Percentiles rank a stretch among this genome's conserved stretches.
phyloP scores from a whole-genome alignment of 2,113 vertebrate genomes.

The Sinocyclocheilus anophthalmus region DNA sequence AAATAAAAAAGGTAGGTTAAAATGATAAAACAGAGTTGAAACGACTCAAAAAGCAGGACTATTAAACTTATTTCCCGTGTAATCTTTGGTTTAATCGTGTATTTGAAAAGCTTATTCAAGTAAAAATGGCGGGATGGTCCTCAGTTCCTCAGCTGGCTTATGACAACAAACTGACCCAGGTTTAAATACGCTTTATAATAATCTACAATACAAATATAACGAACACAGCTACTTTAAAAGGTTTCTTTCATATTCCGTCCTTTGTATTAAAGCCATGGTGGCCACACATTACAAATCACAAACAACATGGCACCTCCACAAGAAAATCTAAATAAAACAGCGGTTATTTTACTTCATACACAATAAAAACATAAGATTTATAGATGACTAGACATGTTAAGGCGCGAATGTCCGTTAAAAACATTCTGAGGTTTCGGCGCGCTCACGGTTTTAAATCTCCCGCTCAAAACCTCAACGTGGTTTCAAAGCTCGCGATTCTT shows the following conservation, averaged over 20 bases:
- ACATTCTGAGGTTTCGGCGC: constrained; percentile 27
- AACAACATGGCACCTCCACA: not conserved
- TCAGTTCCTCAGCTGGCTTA: not conserved
- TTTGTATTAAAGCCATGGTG: not conserved
- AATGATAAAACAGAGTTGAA: not conserved
- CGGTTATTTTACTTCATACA: not conserved
- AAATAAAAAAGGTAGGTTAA: not conserved
- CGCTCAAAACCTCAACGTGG: constrained; percentile 67
- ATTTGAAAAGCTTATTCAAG: not conserved
- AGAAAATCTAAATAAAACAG: not conserved
- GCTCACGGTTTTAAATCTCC: constrained; percentile 76
- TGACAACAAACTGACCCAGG: not conserved
- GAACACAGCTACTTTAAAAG: not conserved
- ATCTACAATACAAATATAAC: not conserved
- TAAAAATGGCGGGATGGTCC: constrained; percentile 22
- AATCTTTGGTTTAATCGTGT: not conserved
- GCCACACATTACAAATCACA: not conserved
- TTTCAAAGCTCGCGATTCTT: not conserved
- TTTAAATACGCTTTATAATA: not conserved
- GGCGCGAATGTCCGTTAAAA: constrained; percentile 8
- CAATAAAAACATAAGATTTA: not conserved
- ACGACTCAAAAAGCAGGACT: not conserved
- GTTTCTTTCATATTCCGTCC: not conserved
- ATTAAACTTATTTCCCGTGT: not conserved
- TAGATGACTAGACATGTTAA: not conserved